These are phyloP conservation scores for Pantherophis vulpinus DNA, from an alignment of 2,797 vertebrate genomes.

Conservation along the genomic window DNA sequence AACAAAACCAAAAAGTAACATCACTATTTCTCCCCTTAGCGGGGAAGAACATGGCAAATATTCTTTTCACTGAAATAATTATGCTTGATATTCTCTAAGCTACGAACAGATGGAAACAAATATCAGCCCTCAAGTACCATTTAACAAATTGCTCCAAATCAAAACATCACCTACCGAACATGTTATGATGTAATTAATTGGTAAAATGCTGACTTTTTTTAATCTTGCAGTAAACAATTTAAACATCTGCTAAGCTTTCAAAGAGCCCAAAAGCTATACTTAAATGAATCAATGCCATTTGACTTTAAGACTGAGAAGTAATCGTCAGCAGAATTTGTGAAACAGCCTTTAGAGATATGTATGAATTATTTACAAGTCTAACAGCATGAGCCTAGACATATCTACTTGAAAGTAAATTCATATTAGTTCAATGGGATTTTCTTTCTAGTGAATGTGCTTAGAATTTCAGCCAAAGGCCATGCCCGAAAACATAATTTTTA, in stretches of 20 bases:
- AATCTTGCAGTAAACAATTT: constrained; percentile 61
- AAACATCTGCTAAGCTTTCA: constrained; percentile 50
- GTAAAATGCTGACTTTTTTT: constrained; percentile 57
- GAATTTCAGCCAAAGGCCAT: background rate
- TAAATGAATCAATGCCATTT: constrained; percentile 61
- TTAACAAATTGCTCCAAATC: constrained; percentile 73
- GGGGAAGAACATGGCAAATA: background rate
- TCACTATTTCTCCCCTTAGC: background rate
- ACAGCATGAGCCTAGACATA: background rate
- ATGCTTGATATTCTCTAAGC: constrained; percentile 62
- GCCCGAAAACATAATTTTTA: background rate
- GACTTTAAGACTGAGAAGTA: constrained; percentile 36
- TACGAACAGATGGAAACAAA: constrained; percentile 63
- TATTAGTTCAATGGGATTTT: background rate
- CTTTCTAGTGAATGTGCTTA: background rate
- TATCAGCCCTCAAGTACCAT: constrained; percentile 64
- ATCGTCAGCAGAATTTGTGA: constrained; percentile 63
- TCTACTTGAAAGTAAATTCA: constrained; percentile 5
- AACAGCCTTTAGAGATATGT: constrained; percentile 35
- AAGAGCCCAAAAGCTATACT: constrained; percentile 55
- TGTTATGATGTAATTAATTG: constrained; percentile 55
- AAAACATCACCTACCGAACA: constrained; percentile 61
- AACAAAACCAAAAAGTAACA: background rate
- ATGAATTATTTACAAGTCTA: constrained; percentile 30
- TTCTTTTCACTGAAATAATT: constrained; percentile 33